These are phyloP conservation scores for Lutjanus campechanus DNA, from an alignment of 2,797 vertebrate genomes.

Conservation along the genomic window DNA sequence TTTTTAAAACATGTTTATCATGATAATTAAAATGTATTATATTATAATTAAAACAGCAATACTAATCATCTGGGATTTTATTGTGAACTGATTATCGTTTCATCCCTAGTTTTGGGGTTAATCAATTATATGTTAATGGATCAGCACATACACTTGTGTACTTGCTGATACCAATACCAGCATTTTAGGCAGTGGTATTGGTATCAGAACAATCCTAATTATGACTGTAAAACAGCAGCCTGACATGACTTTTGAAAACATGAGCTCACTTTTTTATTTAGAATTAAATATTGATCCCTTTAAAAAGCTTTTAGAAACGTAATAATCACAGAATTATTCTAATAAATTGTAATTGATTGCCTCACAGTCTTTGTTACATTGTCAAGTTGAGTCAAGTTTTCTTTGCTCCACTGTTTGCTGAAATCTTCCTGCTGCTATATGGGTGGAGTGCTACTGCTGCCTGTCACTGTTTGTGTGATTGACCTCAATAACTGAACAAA, in stretches of 20 bases:
- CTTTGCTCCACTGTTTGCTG: not conserved
- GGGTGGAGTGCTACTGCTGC: constrained; percentile 5
- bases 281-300: not conserved
- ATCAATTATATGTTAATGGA: no score
- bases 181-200: no score
- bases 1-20: no score
- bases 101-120: no score
- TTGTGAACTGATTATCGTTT: no score
- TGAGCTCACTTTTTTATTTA: not conserved
- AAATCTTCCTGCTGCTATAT: not conserved
- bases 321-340: not conserved
- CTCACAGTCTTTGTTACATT: not conserved
- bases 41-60: no score
- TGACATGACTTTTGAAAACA: no score
- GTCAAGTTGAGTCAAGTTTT: not conserved
- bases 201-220: no score
- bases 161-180: no score
- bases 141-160: no score
- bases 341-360: not conserved
- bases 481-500: constrained; percentile 20
- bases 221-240: not conserved
- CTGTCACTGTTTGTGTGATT: not conserved
- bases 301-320: not conserved
- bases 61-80: no score
- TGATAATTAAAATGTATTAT: no score